Base-by-base conservation (phyloP, 64 coral and sea anemone species). In the Anthopleura sola region DNA sequence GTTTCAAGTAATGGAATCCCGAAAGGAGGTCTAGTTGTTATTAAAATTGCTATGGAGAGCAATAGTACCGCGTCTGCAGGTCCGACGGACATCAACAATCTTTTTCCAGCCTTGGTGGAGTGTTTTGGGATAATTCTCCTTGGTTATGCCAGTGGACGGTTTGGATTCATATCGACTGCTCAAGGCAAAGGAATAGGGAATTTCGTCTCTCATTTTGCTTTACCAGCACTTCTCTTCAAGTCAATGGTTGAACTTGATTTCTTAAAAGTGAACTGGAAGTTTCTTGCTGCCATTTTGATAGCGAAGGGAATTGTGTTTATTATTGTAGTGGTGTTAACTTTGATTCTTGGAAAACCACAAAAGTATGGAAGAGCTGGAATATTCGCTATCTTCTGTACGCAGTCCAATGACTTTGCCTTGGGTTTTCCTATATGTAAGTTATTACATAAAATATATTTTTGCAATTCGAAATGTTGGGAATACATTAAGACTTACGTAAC, bases 331-430 rank as follows among this genome's bases (percentile, higher is more conserved):
- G 9, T 98, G 21, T 85, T 98, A 36, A 93, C 91, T 10, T 38
- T 93, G 40, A 38, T 98, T 3, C 75, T 98, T 50, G 54, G 86
- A 33, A 93, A 83, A 31, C 78, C 88, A 16, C 55, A 78, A 19
- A 91, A 87, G 39, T 95, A 91, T 84, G 91, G 95, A 83, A 90
- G 75, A 90, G 95, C 95, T 86, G 95, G 95, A 37, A 88, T 98
- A 47, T 98, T 85, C 82, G 88, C 88, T 34, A 88, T 98, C 26
- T 98, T 98, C 31, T 83, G 85, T 74, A 98, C 91, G 38, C 82
- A 93, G 55, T 98, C 95, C 20, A 98, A 98, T 86, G 95, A 98
- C 64, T 87, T 98, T 55, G 91, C 95, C 6, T 85, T 98, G 49
- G 95, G 95, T 18, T 87, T 86, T 18, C 95, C 95, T 76, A 44